Base-by-base conservation (phyloP, 2,113 vertebrate species). In the Dolichotis patagonum region DNA sequence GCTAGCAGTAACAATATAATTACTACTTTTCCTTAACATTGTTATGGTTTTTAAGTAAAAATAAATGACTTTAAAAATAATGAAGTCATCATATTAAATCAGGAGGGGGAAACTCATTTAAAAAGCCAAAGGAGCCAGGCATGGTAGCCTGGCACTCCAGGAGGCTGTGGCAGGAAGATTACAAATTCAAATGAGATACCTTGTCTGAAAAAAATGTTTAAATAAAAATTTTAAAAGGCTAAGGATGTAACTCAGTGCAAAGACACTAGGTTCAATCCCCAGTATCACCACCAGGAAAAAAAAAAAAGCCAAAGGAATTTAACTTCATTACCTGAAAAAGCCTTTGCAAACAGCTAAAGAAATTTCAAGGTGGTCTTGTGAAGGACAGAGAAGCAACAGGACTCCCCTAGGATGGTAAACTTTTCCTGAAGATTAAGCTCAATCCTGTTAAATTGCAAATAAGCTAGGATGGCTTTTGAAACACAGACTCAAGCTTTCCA, bases 391-490 rank as follows among this genome's bases (percentile, higher is more conserved):
- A 90, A 83, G 65, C 38, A 49, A 63, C 69, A 86, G 26, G 52
- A 43, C 13, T 95, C 78, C 78, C 60, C 32, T 49, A 80, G 65
- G 65, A 46, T 52, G 43, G 41, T 63, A 83, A 88, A 83, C 83
- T 77, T 85, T 94, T 87, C 83, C 83, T 91, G 19, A 92, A 95
- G 73, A 86, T 94, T 91, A 93, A 96, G 75, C n/a, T 52, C 65
- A 19, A 30, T 95, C 90, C 83, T 73, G 90, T 83, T 91, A 73
- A 94, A 91, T 84, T 96, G 56, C 84, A 75, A 84, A 93, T 69
- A 63, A 75, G 4, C 73, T 62, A 28, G 38, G 28, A 24, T 86
- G 67, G 62, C 88, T 73, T 93, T 56, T 43, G 54, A 94, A 96
- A 46, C 71, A 43, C 41, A 65, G 4, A 82, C 22, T 92, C 46